Evolutionary conservation across 2,113 vertebrate species (phyloP), one percentile per base, ranked within the genome.

Genomic region (Notarius quadriscutis): DNA sequence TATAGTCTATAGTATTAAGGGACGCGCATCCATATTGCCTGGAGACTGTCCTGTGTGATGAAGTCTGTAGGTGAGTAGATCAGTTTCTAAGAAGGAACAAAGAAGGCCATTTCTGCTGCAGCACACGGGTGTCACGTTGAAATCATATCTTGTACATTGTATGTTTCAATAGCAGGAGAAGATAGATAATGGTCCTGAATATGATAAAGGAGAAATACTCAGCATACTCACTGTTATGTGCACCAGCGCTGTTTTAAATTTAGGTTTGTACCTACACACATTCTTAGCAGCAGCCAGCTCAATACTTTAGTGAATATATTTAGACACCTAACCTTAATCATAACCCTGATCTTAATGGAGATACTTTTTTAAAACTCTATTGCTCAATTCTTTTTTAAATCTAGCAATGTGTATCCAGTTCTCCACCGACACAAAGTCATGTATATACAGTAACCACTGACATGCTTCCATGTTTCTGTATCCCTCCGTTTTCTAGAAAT

Each of bases 41-140:
- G 71, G 84, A 85, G 57, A 77, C 34, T 51, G 15, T 50, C 69
- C 84, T 34, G 1, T 62, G 84, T 77, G 72, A 41, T 84, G 18
- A 53, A 58, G 53, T 0, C 69, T 48, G 53, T 2, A n/a, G 53
- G 20, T 18, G 84, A 50, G 55, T 58, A 34, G 71, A 75, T 34
- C 18, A 75, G 53, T 75, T 60, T 60, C 67, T 72, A 30, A 60
- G 83, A 71, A 75, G 15, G 18, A 34, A 80, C 15, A 27, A 74
- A 34, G n/a, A 4, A 60, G 18, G 58, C 81, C 30, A 72, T 34
- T 18, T 84, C 65, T 67, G 34, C 30, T 57, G 67, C 6, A 65
- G 81, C 63, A 51, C 63, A 51, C 41, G 18, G 12, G 7, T 63
- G 14, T 84, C 53, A 41, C 17, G 41, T 41, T 84, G 2, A 57